Evolutionary conservation across 1,140 invertebrate genomes (phyloP), one percentile per base, ranked within the genome.

Genomic region (Dinothrombium tinctorium): DNA sequence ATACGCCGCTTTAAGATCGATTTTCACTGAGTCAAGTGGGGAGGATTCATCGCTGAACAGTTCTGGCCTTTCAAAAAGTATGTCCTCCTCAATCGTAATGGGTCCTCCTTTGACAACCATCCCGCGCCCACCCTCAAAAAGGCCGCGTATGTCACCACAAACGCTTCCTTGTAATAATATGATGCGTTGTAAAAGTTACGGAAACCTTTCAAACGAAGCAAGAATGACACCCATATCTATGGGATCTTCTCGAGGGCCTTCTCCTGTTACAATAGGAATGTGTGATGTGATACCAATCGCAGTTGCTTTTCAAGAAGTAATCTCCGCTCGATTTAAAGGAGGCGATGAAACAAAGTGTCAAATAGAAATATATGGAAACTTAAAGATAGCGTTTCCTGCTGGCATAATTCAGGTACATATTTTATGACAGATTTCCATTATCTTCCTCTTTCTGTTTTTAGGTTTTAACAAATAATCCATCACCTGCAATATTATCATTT

Each of bases 371-470:
- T 81, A 76, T 35, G 89, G 87, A 39, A 84, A 90, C 60, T 82
- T 94, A 74, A 90, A 92, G 80, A 62, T 95, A 42, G 92, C 84
- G 22, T 94, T 95, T 59, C 87, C 89, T 35, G 83, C 86, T 37
- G 87, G 87, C 17, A 90, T 95, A 51, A 78, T 92, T 41, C 73
- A 76, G 46, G 41, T 46, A 44, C 25, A 31, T 33, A 14, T 17
- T 14, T 9, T 9, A 33, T 33, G 32, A 14, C 11, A 6, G 9
- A 24, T 44, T 22, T 5, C 26, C 8, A 8, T 32, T 14, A 4
- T 32, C 12, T 32, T 32, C 4, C 17, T 32, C 17, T 14, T 21
- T 11, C 25, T 44, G 11, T 36, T 42, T 33, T 19, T 28, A 45
- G 44, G 47, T 44, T 25, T 40, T 59, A 35, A 74, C 82, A 2